A percentile compares a stretch with the other conserved stretches of the same genome.
Conservation (phyloP, 2,888 invertebrate species). For the Microctonus aethiopoides region DNA sequence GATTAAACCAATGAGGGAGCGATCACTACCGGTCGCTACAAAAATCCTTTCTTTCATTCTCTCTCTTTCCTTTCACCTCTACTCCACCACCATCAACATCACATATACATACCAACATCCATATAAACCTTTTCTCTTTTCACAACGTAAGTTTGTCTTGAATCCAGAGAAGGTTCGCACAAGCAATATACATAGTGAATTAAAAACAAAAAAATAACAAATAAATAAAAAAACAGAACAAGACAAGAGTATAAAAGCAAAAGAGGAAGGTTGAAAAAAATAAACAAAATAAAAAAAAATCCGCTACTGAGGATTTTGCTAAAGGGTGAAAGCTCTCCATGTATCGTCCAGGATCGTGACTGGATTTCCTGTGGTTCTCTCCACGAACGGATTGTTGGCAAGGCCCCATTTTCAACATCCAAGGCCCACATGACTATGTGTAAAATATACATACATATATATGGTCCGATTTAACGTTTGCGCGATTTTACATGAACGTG, state of each 20-base stretch:
- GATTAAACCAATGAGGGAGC: constrained; percentile 10
- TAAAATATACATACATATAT: not conserved
- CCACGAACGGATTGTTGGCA: constrained; percentile 8
- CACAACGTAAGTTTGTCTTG: constrained; percentile 14
- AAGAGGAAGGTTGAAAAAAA: not conserved
- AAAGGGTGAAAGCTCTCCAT: constrained; percentile 40
- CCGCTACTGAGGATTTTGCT: constrained; percentile 28
- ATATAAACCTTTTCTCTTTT: constrained; percentile 17
- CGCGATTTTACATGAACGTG: constrained; percentile 4
- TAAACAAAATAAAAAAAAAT: not conserved
- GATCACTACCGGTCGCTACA: constrained; percentile 8
- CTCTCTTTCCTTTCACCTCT: not conserved
- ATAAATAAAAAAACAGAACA: not conserved
- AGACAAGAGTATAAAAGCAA: not conserved
- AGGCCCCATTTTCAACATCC: constrained; percentile 10
- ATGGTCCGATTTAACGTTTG: constrained; percentile 22
- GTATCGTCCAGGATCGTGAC: constrained; percentile 28
- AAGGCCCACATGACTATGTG: constrained; percentile 16
- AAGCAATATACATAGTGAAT: not conserved
- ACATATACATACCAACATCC: no score
- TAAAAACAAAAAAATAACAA: not conserved
- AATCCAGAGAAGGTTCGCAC: not conserved
- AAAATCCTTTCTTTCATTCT: not conserved
- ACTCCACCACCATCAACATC: not conserved
- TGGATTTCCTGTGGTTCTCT: constrained; percentile 30